Base-by-base conservation (phyloP, 1,140 invertebrate genomes). In the Akabosia matsudoensis region DNA sequence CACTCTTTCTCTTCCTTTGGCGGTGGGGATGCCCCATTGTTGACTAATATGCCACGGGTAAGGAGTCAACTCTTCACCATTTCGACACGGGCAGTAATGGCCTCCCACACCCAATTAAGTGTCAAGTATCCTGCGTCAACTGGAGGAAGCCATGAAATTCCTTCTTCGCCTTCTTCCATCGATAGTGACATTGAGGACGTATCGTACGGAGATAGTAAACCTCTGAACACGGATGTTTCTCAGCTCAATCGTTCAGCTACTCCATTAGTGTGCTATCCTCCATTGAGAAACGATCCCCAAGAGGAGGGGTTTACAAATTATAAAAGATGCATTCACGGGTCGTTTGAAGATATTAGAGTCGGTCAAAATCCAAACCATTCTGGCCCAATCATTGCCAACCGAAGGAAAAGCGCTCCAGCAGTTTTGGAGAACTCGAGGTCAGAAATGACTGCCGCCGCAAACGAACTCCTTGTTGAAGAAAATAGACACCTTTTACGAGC, bases 391-490 rank as follows among this genome's bases (percentile, higher is more conserved):
- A 61, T 7, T 14, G n/a, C 13, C 7, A 67, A 28, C 10, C 2
- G 28, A 31, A 28, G 61, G 22, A 67, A 67, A n/a, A 67, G 61
- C 28, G 61, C 22, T 10, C 61, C 61, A 7, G 28, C 37, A 61
- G 24, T 31, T 67, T 10, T 30, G n/a, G n/a, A n/a, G n/a, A n/a
- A 3, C 7, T 10, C 61, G 61, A 28, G 61, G 61, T 3, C 61
- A 67, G n/a, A n/a, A 67, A 67, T 67, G 61, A 67, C 31, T 28
- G 61, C 28, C 13, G 61, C 61, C 13, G 61, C 61, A 30, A 67
- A 67, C 31, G 70, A 72, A 22, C 34, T 34, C 22, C 70, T 72
- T 1, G 37, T 51, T 18, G 70, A 72, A 45, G 70, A 72, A 34
- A 72, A 72, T 45, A 72, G 26, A 34, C 33, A 45, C 16, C 70